phyloP scores from a whole-genome alignment of 2,797 vertebrate genomes.

The Botia almorhae region DNA sequence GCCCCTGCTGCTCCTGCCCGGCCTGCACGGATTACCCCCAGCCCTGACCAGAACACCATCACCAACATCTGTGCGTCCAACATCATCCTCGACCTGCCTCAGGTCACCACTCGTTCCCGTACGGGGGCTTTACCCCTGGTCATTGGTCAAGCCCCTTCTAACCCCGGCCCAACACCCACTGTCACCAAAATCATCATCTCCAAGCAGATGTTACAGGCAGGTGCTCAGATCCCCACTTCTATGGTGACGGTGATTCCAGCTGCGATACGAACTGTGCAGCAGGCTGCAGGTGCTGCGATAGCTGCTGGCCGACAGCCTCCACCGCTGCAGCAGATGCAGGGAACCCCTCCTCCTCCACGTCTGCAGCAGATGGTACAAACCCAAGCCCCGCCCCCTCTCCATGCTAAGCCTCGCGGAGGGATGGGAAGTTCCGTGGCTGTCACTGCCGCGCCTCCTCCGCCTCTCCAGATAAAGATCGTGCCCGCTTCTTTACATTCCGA shows the following conservation, averaged over 20 bases:
- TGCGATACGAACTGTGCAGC: constrained; percentile 74
- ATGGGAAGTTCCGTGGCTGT: constrained; percentile 55
- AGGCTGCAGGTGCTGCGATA: constrained; percentile 57
- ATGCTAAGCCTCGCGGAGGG: constrained; percentile 80
- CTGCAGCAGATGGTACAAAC: constrained; percentile 85
- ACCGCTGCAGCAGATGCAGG: constrained; percentile 89
- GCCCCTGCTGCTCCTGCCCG: constrained; percentile 20
- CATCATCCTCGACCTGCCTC: constrained; percentile 82
- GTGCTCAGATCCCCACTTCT: constrained; percentile 73
- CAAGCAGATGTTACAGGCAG: constrained; percentile 75
- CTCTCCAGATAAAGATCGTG: constrained; percentile 86
- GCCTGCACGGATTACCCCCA: constrained; percentile 19
- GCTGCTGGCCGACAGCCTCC: constrained; percentile 81
- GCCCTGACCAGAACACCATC: constrained; percentile 83
- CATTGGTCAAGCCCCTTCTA: constrained; percentile 57
- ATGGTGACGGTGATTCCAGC: constrained; percentile 86
- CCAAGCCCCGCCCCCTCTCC: constrained; percentile 86
- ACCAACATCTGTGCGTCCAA: constrained; percentile 86
- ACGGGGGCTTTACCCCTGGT: constrained; percentile 78
- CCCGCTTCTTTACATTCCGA: constrained; percentile 75
- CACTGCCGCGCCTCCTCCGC: constrained; percentile 76
- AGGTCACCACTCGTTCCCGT: constrained; percentile 81
- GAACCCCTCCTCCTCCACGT: constrained; percentile 79
- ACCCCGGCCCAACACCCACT: constrained; percentile 66
- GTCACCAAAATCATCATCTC: constrained; percentile 92